phyloP scores from a whole-genome alignment of 2,797 vertebrate species.

The Emydoidea blandingii region DNA sequence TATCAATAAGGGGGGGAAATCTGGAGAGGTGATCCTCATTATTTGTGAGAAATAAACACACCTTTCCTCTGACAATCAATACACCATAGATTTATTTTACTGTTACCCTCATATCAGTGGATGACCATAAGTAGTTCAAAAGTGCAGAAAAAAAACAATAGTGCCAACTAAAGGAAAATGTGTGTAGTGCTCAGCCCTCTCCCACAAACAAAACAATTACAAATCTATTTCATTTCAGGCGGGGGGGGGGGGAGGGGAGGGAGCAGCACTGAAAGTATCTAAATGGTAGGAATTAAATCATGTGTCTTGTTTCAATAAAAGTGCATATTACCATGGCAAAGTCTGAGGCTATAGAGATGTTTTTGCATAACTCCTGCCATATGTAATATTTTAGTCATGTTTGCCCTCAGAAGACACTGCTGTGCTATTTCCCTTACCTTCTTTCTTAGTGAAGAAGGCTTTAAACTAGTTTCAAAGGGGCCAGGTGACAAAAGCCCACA shows the following conservation, averaged over 20 bases:
- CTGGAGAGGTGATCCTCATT: background rate
- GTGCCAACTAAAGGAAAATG: background rate
- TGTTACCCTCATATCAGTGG: background rate
- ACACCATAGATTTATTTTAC: background rate
- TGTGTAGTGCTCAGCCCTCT: background rate
- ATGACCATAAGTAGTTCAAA: background rate
- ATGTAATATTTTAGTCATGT: background rate
- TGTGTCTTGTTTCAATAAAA: background rate
- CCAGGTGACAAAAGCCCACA: background rate
- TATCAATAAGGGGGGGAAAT: background rate
- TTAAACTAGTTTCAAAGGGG: background rate
- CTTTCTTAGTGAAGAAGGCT: background rate
- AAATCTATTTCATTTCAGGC: background rate
- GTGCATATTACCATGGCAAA: background rate
- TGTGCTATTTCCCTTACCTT: background rate
- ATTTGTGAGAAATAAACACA: background rate
- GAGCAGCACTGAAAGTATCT: background rate
- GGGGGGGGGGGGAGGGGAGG: background rate
- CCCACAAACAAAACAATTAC: background rate
- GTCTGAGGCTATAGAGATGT: background rate
- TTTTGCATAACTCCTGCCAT: background rate
- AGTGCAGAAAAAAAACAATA: background rate
- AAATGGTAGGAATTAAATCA: background rate
- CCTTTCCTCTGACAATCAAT: background rate
- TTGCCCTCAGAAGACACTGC: background rate